phyloP scores from a whole-genome alignment of 2,888 invertebrate species.

The Dusona sp. region DNA sequence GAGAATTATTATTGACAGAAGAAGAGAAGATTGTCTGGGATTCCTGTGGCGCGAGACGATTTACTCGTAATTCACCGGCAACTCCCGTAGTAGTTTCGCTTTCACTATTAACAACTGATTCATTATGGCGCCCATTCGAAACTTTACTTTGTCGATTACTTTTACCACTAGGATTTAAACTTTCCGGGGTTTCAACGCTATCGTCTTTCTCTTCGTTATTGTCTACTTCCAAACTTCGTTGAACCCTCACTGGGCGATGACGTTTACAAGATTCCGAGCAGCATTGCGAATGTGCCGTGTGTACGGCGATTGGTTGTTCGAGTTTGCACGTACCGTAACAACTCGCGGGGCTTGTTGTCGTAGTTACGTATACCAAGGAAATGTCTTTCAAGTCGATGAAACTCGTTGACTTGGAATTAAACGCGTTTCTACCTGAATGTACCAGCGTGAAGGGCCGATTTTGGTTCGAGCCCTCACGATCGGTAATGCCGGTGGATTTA shows the following conservation, averaged over 20 bases:
- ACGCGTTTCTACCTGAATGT: slow-evolving; percentile 25
- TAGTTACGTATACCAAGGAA: neutral
- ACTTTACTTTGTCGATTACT: neutral
- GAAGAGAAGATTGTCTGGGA: neutral
- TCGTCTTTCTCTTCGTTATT: neutral
- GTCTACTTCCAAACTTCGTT: neutral
- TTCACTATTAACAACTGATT: slow-evolving; percentile 8
- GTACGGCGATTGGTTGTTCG: slow-evolving; percentile 12
- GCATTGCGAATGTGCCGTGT: slow-evolving; percentile 8
- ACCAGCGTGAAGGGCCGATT: slow-evolving; percentile 27
- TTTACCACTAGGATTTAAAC: slow-evolving; percentile 6
- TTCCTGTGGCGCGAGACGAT: neutral
- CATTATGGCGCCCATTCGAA: neutral
- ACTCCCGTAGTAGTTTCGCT: slow-evolving; percentile 15
- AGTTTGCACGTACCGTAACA: neutral
- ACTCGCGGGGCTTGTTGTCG: neutral
- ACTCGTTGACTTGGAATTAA: slow-evolving; percentile 32
- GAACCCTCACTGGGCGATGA: neutral
- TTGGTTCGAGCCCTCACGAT: slow-evolving; percentile 12
- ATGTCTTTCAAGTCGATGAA: slow-evolving; percentile 14
- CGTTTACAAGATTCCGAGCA: slow-evolving; percentile 22
- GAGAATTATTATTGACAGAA: neutral
- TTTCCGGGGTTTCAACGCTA: neutral
- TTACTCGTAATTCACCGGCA: neutral
- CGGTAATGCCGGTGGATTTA: slow-evolving; percentile 17